Percentiles rank a stretch among this genome's conserved stretches.
Conservation (phyloP, 2,797 vertebrate species). For the Lagorchestes hirsutus region DNA sequence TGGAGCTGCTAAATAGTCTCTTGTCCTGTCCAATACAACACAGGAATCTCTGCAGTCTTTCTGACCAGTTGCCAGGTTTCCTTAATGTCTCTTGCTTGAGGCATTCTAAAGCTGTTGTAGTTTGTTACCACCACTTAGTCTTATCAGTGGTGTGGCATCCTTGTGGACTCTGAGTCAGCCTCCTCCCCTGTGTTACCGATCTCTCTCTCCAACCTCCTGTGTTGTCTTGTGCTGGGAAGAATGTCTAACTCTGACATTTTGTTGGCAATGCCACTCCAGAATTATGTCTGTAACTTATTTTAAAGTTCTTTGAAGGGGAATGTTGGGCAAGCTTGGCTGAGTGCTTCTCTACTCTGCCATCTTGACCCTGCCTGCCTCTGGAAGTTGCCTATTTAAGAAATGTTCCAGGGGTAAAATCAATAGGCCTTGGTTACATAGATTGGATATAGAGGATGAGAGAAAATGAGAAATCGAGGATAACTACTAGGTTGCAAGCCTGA, state of each 20-base stretch:
- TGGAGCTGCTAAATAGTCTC: neutral
- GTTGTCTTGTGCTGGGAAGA: neutral
- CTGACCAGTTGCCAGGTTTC: neutral
- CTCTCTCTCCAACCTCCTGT: neutral
- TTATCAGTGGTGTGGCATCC: neutral
- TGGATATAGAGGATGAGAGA: neutral
- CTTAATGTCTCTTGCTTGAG: neutral
- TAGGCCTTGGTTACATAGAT: neutral
- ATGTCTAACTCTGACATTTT: neutral
- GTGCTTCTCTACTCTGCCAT: too few species aligned
- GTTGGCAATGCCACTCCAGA: neutral
- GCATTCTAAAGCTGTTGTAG: neutral
- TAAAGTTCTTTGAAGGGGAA: too few species aligned
- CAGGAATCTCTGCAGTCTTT: neutral
- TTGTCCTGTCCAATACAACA: neutral
- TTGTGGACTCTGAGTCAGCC: neutral
- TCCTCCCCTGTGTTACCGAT: neutral
- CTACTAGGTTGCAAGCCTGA: neutral
- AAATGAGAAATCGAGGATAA: neutral
- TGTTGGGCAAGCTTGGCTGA: too few species aligned
- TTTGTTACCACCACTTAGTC: neutral
- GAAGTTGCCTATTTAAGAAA: too few species aligned
- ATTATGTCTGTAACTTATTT: too few species aligned
- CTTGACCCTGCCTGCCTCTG: too few species aligned
- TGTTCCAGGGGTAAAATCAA: neutral